Conservation (phyloP, 2,113 vertebrate species). For the Propithecus coquereli region DNA sequence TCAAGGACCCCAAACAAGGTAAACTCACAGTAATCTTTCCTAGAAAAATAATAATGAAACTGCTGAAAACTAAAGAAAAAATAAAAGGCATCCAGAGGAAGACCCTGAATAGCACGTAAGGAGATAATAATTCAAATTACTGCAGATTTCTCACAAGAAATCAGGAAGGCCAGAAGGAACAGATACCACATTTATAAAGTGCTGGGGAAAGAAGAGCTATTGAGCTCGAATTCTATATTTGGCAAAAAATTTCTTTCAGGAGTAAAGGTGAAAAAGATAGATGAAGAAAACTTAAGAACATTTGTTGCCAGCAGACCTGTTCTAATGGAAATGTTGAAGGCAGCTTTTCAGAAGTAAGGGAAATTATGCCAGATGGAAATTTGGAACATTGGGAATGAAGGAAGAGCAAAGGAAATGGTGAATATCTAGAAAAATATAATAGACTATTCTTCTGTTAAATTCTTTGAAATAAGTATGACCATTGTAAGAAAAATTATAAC, state of each 20-base stretch:
- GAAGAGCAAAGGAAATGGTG: background rate
- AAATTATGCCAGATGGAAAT: background rate
- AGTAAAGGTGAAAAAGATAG: background rate
- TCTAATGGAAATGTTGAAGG: background rate
- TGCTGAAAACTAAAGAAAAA: background rate
- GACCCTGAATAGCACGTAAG: rapidly evolving
- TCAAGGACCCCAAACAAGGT: background rate
- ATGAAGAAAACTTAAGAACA: background rate
- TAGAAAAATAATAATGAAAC: background rate
- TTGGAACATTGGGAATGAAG: too few species aligned
- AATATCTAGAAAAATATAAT: background rate
- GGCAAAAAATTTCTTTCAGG: background rate
- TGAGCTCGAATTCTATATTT: background rate
- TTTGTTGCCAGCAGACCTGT: background rate
- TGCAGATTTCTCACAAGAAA: background rate
- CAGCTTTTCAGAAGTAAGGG: background rate
- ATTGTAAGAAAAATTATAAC: background rate
- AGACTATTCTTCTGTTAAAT: background rate
- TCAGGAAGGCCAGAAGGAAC: background rate
- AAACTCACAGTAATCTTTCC: background rate
- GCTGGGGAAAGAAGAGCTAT: background rate
- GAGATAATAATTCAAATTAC: rapidly evolving
- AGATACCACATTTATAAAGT: background rate
- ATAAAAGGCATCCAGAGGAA: background rate
- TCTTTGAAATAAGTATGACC: background rate